Conservation (phyloP, 2,113 vertebrate species). For the Tetrao urogallus region DNA sequence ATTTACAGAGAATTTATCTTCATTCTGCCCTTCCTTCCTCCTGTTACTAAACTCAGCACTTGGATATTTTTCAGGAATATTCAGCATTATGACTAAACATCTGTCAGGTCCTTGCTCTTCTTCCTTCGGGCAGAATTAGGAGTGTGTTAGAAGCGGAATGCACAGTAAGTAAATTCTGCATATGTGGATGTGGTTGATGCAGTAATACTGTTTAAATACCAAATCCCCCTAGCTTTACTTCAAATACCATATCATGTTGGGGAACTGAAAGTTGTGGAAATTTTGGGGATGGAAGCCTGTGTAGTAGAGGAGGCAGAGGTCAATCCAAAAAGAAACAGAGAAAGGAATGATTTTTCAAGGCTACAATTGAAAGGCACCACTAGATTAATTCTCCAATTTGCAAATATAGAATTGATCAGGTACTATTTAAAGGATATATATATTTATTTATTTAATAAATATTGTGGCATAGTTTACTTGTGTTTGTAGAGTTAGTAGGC, state of each 20-base stretch:
- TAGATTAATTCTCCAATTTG: background rate
- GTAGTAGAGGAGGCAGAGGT: background rate
- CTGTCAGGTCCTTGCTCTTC: conserved; percentile 51
- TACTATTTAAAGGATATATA: background rate
- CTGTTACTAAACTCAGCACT: conserved; percentile 31
- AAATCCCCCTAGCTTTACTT: background rate
- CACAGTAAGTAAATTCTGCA: conserved; percentile 20
- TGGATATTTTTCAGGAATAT: conserved; percentile 20
- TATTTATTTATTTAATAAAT: too few relatives aligned
- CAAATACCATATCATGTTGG: background rate
- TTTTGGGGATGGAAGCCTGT: background rate
- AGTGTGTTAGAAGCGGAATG: background rate
- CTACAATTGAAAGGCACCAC: background rate
- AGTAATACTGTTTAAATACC: conserved; percentile 18
- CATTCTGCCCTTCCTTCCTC: background rate
- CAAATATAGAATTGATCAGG: background rate
- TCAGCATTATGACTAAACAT: conserved; percentile 39
- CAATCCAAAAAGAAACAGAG: background rate
- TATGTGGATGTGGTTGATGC: background rate
- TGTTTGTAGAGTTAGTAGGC: background rate
- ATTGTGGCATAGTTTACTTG: background rate
- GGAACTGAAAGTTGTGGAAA: background rate
- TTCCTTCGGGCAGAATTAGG: conserved; percentile 33
- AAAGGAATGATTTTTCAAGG: background rate
- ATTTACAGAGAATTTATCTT: background rate